Percentiles rank a stretch among this genome's conserved stretches.
Conservation (phyloP, 2,113 vertebrate species). For the Trochalopteron elliotii region DNA sequence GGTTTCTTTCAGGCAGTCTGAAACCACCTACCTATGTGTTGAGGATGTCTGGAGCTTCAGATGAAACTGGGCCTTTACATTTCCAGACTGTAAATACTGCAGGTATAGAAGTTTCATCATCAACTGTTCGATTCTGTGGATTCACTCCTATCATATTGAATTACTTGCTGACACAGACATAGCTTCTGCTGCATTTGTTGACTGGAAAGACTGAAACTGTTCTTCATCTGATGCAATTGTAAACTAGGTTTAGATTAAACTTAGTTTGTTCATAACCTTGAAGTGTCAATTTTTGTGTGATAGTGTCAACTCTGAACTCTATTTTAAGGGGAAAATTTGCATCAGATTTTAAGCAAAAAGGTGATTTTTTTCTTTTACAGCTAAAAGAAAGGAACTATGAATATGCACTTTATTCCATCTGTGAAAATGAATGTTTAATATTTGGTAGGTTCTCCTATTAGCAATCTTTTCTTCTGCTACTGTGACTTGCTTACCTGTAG, state of each 20-base stretch:
- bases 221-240: conserved; percentile 36
- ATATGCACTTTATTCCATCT: neutral
- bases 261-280: conserved; percentile 20
- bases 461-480: neutral
- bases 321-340: neutral
- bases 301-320: neutral
- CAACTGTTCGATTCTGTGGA: neutral
- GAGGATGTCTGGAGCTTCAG: neutral
- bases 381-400: neutral
- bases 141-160: neutral
- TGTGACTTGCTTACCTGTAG: neutral
- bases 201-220: conserved; percentile 7
- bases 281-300: conserved; percentile 33
- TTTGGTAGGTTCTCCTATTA: neutral
- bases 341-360: neutral
- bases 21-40: fast-evolving
- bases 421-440: neutral
- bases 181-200: neutral
- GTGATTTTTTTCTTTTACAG: neutral
- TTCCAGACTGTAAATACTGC: neutral
- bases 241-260: conserved; percentile 60
- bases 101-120: neutral
- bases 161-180: neutral
- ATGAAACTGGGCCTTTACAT: neutral
- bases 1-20: neutral